A percentile compares a stretch with the other conserved stretches of the same genome.
phyloP scores from a whole-genome alignment of 2,113 vertebrate species.

The Antechinus stuartii region DNA sequence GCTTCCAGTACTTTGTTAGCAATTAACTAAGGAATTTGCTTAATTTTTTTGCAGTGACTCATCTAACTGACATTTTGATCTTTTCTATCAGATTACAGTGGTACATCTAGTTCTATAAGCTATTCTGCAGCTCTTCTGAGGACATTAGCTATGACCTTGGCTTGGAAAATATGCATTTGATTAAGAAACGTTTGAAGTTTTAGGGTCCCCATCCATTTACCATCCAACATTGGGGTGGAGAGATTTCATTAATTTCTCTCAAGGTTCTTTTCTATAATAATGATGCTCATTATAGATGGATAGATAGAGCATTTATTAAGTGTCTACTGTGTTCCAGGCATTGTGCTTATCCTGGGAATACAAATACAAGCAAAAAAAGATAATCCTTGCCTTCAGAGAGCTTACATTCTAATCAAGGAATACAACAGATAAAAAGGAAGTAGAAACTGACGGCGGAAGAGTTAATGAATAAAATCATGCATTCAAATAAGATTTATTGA shows the following conservation, averaged over 20 bases:
- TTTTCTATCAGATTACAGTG: neutral
- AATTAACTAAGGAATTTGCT: neutral
- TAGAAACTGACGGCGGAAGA: no score
- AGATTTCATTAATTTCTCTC: neutral
- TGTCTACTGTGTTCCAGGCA: no score
- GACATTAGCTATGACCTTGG: neutral
- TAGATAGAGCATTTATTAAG: no score
- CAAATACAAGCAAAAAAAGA: no score
- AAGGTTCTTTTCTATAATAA: neutral
- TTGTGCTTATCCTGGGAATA: no score
- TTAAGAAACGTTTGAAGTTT: neutral
- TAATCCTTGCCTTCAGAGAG: no score
- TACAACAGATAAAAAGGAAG: no score
- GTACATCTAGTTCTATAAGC: neutral
- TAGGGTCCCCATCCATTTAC: neutral
- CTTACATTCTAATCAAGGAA: no score
- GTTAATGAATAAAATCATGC: no score
- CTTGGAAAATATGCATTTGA: neutral
- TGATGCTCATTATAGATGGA: no score
- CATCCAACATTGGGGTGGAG: neutral
- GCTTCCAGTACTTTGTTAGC: neutral
- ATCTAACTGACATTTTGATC: neutral
- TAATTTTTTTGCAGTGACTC: neutral
- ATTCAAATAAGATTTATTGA: no score
- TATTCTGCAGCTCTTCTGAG: neutral